Conservation (phyloP, 37 sponge, comb jelly and placozoan genomes). For the Axinella damicornis region DNA sequence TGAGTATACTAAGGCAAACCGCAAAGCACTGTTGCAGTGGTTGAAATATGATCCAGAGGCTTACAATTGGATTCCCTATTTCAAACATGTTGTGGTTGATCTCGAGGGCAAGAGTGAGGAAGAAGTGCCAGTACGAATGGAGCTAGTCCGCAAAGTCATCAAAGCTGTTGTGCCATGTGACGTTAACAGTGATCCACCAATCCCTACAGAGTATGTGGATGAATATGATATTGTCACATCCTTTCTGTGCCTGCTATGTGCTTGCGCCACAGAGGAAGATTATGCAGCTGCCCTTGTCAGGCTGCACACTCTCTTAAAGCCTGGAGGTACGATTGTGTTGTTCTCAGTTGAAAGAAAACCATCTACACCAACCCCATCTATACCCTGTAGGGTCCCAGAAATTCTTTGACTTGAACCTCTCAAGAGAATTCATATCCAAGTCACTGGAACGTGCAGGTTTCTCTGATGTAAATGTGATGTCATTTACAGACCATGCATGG, state of each 20-base stretch:
- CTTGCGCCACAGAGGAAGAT: neutral
- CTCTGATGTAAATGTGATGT: too few species aligned
- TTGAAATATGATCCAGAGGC: conserved; percentile 21
- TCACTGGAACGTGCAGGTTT: too few species aligned
- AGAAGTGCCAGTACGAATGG: conserved; percentile 16
- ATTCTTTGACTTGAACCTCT: too few species aligned
- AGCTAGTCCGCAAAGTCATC: conserved; percentile 9
- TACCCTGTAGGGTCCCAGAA: too few species aligned
- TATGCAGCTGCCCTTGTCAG: neutral
- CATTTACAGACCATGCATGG: too few species aligned
- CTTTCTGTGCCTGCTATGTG: conserved; percentile 10
- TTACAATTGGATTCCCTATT: conserved; percentile 25
- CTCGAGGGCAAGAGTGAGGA: conserved; percentile 41
- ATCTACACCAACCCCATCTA: too few species aligned
- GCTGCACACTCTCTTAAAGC: conserved; percentile 11
- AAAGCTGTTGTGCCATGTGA: conserved; percentile 61
- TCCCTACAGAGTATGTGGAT: conserved; percentile 7
- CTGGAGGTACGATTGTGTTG: conserved; percentile 32
- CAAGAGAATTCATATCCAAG: too few species aligned
- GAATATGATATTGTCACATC: conserved; percentile 43
- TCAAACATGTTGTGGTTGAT: conserved; percentile 44
- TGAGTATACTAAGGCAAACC: conserved; percentile 39
- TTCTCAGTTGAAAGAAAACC: neutral
- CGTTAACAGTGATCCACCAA: conserved; percentile 16
- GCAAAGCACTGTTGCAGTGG: conserved; percentile 29